These are phyloP conservation scores for Oscheius onirici DNA, from an alignment of 2,888 invertebrate genomes.

Conservation along the genomic window DNA sequence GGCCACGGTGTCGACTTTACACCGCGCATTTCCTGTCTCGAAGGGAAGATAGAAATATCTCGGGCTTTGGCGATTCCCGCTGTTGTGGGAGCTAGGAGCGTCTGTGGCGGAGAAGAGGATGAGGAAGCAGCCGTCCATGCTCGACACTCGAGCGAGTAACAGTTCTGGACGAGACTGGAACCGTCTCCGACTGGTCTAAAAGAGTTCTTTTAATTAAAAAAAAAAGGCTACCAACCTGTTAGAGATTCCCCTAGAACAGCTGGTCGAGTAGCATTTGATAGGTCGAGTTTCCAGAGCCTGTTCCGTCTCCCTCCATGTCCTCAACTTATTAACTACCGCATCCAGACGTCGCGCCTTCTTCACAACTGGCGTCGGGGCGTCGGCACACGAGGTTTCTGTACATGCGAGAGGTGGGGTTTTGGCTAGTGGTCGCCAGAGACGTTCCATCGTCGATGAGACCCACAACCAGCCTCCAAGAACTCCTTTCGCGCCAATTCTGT, in stretches of 20 bases:
- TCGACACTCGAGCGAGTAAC: constrained; percentile 30
- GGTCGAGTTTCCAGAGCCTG: constrained; percentile 6
- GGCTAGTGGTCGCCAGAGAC: constrained; percentile 24
- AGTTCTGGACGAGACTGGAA: not conserved
- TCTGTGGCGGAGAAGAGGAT: not conserved
- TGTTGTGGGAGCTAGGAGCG: not conserved
- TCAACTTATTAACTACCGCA: constrained; percentile 32
- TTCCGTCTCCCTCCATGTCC: constrained; percentile 40
- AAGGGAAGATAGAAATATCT: not conserved
- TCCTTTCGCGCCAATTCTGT: constrained; percentile 87
- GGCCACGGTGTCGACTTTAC: no score
- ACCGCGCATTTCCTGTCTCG: constrained; percentile 15
- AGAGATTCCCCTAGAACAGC: constrained; percentile 27
- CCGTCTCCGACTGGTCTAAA: constrained; percentile 6
- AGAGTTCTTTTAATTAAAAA: not conserved
- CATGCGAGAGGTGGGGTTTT: constrained; percentile 23
- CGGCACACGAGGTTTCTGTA: not conserved
- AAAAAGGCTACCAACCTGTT: not conserved
- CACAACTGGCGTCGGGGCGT: not conserved
- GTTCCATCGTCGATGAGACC: constrained; percentile 74
- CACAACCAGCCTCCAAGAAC: constrained; percentile 91
- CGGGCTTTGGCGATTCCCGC: constrained; percentile 1
- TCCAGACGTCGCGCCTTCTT: constrained; percentile 43
- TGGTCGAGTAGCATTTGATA: constrained; percentile 41
- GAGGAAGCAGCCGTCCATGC: no score